Base-by-base conservation (phyloP, 1,140 invertebrate species). In the Zaprionus africanus region DNA sequence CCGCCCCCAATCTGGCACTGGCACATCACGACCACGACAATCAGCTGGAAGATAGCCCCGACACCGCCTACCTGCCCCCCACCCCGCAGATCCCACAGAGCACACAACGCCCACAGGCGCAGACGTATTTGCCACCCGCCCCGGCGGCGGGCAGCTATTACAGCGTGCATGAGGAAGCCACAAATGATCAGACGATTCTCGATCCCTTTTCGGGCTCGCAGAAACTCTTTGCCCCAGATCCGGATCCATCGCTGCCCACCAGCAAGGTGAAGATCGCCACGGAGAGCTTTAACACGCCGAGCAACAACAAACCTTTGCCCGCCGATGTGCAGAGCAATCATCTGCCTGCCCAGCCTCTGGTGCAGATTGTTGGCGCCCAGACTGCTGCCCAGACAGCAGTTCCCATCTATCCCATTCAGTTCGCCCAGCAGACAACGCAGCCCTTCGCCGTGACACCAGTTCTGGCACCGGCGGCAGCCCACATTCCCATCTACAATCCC, bases 1-100 rank as follows among this genome's bases (percentile, higher is more conserved):
- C 96, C 82, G 96, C 96, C 9, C 96, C 96, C 9, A 97, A 97
- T 93, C 71, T 91, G 49, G 73, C 72, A 43, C 34, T 77, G 59
- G 26, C 79, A 59, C 76, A 79, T 36, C 69, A 73, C 24, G 68
- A 76, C n/a, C 73, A 88, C 62, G 70, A 82, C 61, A 91, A 85
- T 87, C 87, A 92, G 64, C 62, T 90, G 62, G 81, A 90, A 19
- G 68, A 79, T 19, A 76, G 61, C 5, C 17, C 71, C 12, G 72
- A 79, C 66, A 72, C 82, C 26, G 66, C 79, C n/a, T 92, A 92
- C 60, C 60, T 88, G 31, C 77, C 87, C 36, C 70, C 63, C 66
- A 70, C n/a, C 9, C 63, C 62, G 63, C 72, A 41, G 51, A 31
- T 31, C 7, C 58, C 70, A 53, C 56, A 58, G 77, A 78, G 58